Conservation (phyloP, 1,140 invertebrate species). For the Hydropsyche tenuis region DNA sequence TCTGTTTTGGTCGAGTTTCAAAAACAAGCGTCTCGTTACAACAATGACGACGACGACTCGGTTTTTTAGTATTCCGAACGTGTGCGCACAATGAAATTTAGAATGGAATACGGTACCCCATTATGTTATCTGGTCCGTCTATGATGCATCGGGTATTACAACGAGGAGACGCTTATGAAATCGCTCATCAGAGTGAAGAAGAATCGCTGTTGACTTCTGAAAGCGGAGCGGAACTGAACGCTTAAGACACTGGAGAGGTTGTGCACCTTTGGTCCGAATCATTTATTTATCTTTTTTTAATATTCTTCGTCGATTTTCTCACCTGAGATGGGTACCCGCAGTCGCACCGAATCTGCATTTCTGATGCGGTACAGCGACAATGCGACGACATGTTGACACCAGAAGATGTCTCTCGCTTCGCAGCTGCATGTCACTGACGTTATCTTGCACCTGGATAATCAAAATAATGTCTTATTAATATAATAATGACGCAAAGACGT, state of each 20-base stretch:
- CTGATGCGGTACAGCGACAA: conserved; percentile 86
- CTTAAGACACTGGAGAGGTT: too few relatives aligned
- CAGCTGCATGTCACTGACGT: conserved; percentile 91
- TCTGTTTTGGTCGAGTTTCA: too few relatives aligned
- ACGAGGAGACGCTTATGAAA: conserved; percentile 12
- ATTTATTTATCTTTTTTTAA: not conserved
- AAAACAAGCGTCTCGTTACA: too few relatives aligned
- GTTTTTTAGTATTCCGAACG: conserved; percentile 1
- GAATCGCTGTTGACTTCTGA: not conserved
- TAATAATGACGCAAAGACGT: not conserved
- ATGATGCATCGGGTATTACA: not conserved
- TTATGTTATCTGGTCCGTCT: not conserved
- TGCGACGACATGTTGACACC: conserved; percentile 93
- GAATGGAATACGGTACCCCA: conserved; percentile 16
- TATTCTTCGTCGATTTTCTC: conserved; percentile 46
- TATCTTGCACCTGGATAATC: conserved; percentile 77
- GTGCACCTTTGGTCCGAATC: too few relatives aligned
- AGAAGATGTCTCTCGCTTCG: conserved; percentile 84
- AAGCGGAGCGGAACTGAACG: not conserved
- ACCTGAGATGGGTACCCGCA: conserved; percentile 88
- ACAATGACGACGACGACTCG: too few relatives aligned
- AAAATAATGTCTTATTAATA: not conserved
- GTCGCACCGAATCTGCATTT: conserved; percentile 79
- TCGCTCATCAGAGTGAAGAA: not conserved
- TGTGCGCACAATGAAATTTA: conserved; percentile 8